Evolutionary conservation across 2,113 vertebrate genomes (phyloP).

Genomic region (Peromyscus californicus): DNA sequence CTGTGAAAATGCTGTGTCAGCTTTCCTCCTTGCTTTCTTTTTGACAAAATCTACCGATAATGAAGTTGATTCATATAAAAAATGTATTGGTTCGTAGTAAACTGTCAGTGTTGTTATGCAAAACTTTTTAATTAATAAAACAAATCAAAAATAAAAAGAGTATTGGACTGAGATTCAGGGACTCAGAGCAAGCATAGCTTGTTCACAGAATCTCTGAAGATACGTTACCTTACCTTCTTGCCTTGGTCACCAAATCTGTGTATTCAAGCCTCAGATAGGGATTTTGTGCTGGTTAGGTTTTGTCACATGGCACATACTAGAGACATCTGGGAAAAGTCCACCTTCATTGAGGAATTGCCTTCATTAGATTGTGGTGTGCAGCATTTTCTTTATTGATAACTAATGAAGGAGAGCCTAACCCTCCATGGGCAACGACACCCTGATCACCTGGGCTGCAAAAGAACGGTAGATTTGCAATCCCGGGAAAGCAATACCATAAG

Average conservation of each 20-base stretch:
- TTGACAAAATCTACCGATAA: slow-evolving; percentile 70
- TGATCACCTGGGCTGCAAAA: not conserved
- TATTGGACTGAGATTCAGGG: not conserved
- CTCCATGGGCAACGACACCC: not conserved
- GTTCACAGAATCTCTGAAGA: not conserved
- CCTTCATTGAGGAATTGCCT: not conserved
- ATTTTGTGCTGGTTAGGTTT: not conserved
- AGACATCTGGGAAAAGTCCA: not conserved
- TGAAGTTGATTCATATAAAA: slow-evolving; percentile 53
- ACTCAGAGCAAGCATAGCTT: not conserved
- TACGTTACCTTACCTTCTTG: not conserved
- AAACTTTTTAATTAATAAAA: slow-evolving; percentile 42
- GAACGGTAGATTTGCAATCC: not conserved
- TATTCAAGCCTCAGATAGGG: not conserved
- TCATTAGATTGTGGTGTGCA: not conserved
- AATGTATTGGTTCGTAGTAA: slow-evolving; percentile 68
- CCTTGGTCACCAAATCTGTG: not conserved
- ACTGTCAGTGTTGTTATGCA: not conserved
- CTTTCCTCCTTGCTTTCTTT: slow-evolving; percentile 34
- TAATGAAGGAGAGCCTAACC: not conserved
- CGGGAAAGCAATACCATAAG: not conserved
- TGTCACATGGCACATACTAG: not conserved
- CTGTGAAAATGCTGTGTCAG: slow-evolving; percentile 51
- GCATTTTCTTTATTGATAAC: not conserved
- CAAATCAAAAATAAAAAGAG: not conserved